Conservation (phyloP, 2,113 vertebrate genomes). For the Sardina pilchardus region DNA sequence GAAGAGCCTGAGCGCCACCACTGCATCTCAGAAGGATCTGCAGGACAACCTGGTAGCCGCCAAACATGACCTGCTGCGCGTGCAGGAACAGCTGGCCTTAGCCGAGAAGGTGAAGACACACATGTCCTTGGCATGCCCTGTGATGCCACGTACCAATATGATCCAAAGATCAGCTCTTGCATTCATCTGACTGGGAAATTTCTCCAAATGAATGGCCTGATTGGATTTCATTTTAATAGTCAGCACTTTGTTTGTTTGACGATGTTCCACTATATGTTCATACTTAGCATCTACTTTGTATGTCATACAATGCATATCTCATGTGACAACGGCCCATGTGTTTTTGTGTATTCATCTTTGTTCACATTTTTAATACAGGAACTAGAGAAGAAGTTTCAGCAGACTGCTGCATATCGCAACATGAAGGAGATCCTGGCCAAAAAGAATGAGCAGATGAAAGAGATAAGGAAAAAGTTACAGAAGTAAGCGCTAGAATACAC, state of each 20-base stretch:
- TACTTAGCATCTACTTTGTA: background rate
- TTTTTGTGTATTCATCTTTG: background rate
- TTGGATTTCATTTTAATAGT: background rate
- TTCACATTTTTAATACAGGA: conserved; percentile 70
- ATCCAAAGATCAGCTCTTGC: background rate
- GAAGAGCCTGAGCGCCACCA: background rate
- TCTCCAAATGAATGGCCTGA: background rate
- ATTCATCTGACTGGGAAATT: background rate
- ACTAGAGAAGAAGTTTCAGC: conserved; percentile 95
- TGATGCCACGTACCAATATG: background rate
- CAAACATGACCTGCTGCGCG: conserved; percentile 3
- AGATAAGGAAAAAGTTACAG: conserved; percentile 83
- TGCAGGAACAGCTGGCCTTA: background rate
- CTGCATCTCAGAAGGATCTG: background rate
- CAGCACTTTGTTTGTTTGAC: background rate
- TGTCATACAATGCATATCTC: background rate
- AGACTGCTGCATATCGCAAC: conserved; percentile 92
- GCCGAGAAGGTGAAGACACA: background rate
- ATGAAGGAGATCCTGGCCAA: conserved; percentile 96
- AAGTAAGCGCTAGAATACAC: conserved; percentile 70
- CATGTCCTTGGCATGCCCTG: background rate
- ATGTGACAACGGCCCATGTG: background rate
- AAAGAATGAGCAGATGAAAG: conserved; percentile 96
- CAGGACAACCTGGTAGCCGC: background rate
- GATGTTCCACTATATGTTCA: too few relatives aligned